These are phyloP conservation scores for Muscicapa comitata DNA, from an alignment of 2,797 vertebrate genomes.

Conservation along the genomic window DNA sequence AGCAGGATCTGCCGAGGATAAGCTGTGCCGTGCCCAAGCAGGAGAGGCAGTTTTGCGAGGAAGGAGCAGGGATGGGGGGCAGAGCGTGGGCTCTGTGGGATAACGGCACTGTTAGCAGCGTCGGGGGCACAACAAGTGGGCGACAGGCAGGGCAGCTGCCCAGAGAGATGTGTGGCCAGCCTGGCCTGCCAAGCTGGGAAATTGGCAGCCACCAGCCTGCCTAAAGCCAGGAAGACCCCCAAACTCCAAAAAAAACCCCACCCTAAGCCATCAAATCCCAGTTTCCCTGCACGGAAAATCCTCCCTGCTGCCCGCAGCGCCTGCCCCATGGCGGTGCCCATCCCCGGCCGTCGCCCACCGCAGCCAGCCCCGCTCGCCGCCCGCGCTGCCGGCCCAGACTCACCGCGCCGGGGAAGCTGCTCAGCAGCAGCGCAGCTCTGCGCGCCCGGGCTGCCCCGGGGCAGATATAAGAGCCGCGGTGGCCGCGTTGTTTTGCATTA, in stretches of 20 bases:
- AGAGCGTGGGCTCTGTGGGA: not conserved
- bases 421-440: conserved; percentile 74
- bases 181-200: not conserved
- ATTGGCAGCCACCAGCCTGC: not conserved
- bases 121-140: not conserved
- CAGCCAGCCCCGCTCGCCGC: conserved; percentile 77
- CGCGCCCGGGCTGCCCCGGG: conserved; percentile 74
- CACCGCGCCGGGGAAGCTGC: conserved; percentile 84
- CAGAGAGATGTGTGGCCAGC: not conserved
- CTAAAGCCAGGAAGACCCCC: not conserved
- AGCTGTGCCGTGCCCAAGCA: not conserved
- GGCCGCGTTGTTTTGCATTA: not conserved
- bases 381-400: conserved; percentile 68
- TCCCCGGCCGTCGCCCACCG: conserved; percentile 73
- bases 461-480: conserved; percentile 57
- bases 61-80: not conserved
- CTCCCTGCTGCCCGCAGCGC: not conserved
- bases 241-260: not conserved
- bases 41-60: not conserved
- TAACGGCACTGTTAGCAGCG: rapidly evolving
- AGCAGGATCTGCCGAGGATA: not conserved
- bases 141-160: not conserved
- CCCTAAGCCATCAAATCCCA: not conserved
- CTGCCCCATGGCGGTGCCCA: not conserved
- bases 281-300: not conserved